Conservation (phyloP, 2,888 invertebrate species). For the Lottia gigantea region DNA sequence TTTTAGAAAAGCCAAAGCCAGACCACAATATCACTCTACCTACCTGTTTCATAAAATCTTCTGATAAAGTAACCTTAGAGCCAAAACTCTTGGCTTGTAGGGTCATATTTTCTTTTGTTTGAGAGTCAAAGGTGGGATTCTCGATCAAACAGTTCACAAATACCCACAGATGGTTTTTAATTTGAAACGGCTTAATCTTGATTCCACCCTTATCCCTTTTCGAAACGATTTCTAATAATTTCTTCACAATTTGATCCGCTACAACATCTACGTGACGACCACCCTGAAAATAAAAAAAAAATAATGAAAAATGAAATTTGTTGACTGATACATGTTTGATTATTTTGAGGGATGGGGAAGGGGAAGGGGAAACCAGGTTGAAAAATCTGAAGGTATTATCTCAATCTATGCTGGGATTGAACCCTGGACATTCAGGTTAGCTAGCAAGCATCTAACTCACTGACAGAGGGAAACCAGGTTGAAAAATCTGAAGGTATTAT, state of each 20-base stretch:
- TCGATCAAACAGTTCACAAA: conserved; percentile 97
- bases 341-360: too few species aligned
- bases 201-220: conserved; percentile 93
- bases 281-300: conserved; percentile 72
- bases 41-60: conserved; percentile 81
- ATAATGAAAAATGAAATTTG: too few species aligned
- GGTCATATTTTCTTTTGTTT: conserved; percentile 99
- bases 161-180: conserved; percentile 96
- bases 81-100: conserved; percentile 93
- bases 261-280: conserved; percentile 97
- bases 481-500: too few species aligned
- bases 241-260: conserved; percentile 87
- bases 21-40: too few species aligned
- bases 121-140: conserved; percentile 99
- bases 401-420: too few species aligned
- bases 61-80: conserved; percentile 87
- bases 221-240: conserved; percentile 83
- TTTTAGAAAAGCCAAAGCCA: too few species aligned
- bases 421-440: too few species aligned
- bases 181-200: conserved; percentile 90
- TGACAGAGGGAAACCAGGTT: too few species aligned
- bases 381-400: too few species aligned
- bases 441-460: too few species aligned
- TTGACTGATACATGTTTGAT: too few species aligned
- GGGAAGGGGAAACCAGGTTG: too few species aligned